Percentiles rank a stretch among this genome's conserved stretches.
Evolutionary conservation across 2,888 invertebrate species (phyloP).

Genomic region (Mythimna loreyi): DNA sequence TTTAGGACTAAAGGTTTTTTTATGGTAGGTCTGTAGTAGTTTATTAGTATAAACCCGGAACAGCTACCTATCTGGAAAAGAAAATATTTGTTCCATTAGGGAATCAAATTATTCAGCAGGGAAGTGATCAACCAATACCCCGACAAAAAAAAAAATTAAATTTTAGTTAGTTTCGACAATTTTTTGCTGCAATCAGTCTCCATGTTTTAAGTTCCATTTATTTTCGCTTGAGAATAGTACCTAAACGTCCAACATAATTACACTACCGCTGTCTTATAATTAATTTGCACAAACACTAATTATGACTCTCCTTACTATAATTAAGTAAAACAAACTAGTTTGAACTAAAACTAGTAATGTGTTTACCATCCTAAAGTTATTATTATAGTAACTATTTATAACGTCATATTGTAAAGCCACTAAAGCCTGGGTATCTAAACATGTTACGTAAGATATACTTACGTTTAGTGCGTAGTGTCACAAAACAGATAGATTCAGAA

Average conservation of each 20-base stretch:
- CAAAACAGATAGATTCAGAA: too few relatives aligned
- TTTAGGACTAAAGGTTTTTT: too few relatives aligned
- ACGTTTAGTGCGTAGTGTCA: constrained; percentile 26
- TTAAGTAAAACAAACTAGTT: background rate
- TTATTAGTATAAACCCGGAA: too few relatives aligned
- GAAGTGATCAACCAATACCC: too few relatives aligned
- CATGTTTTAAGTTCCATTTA: background rate
- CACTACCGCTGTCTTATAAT: background rate
- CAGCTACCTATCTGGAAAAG: too few relatives aligned
- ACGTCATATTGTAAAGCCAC: constrained; percentile 18
- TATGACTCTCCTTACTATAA: background rate
- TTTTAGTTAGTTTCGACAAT: background rate
- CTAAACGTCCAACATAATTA: background rate
- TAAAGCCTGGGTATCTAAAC: constrained; percentile 31
- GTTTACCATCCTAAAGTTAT: constrained; percentile 11
- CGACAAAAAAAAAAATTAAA: background rate
- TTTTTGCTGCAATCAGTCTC: background rate
- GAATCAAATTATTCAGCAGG: too few relatives aligned
- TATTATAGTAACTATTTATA: constrained; percentile 38
- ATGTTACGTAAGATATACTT: constrained; percentile 32
- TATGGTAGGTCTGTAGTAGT: too few relatives aligned
- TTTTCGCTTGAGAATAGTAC: background rate
- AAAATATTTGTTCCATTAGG: too few relatives aligned
- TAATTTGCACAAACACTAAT: constrained; percentile 11
- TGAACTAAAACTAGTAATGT: constrained; percentile 8